Percentiles rank a stretch among this genome's conserved stretches.
Conservation (phyloP, 2,113 vertebrate species). For the Thamnaconus septentrionalis region DNA sequence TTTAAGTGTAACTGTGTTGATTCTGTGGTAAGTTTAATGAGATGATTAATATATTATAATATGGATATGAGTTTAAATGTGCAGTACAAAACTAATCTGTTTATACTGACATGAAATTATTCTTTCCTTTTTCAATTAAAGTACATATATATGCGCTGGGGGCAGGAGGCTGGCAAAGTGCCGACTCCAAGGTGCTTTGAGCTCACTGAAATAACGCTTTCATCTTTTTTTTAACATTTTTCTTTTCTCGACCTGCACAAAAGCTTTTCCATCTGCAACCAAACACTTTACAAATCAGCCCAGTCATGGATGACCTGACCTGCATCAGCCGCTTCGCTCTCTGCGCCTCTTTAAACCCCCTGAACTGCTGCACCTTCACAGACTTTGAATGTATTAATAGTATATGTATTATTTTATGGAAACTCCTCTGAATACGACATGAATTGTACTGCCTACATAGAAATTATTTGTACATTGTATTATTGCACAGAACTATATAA, state of each 20-base stretch:
- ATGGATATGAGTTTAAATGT: not conserved
- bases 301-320: not conserved
- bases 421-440: conserved; percentile 27
- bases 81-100: not conserved
- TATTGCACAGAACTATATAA: conserved; percentile 54
- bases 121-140: too few relatives aligned
- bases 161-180: not conserved
- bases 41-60: not conserved
- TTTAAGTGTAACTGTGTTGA: conserved; percentile 7
- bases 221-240: too few relatives aligned
- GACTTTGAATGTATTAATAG: conserved; percentile 63
- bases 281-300: not conserved
- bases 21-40: conserved; percentile 1
- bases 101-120: conserved; percentile 1
- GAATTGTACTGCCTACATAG: conserved; percentile 48
- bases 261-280: too few relatives aligned
- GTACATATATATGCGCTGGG: not conserved
- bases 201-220: not conserved
- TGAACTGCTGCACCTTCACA: conserved; percentile 19
- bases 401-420: conserved; percentile 27
- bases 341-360: conserved; percentile 1
- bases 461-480: conserved; percentile 59
- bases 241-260: not conserved
- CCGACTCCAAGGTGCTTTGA: conserved; percentile 3
- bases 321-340: too few relatives aligned